Percentiles rank a stretch among this genome's conserved stretches.
Evolutionary conservation across 2,797 vertebrate genomes (phyloP).

Genomic region (Acropternis orthonyx): DNA sequence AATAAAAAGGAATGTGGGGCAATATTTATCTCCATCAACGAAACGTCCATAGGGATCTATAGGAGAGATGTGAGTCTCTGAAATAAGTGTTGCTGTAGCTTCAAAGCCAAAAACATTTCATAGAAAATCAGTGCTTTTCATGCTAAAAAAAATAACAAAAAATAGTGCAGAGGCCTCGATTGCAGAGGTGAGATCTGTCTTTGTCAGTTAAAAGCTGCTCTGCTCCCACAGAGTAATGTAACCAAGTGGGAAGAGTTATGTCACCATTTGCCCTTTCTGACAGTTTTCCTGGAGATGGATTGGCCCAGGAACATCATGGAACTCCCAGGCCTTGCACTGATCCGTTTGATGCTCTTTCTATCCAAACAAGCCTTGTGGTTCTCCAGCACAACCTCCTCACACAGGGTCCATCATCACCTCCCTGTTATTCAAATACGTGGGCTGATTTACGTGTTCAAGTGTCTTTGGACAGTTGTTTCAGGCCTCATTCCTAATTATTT

Average conservation of each 20-base stretch:
- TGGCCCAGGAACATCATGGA: background rate
- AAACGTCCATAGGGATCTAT: background rate
- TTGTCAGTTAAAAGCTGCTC: background rate
- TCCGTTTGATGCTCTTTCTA: background rate
- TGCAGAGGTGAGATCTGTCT: background rate
- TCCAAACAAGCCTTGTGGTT: background rate
- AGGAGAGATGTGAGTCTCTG: background rate
- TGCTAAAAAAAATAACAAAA: background rate
- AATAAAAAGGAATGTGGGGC: background rate
- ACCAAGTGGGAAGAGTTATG: background rate
- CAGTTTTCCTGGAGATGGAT: background rate
- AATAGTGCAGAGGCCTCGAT: background rate
- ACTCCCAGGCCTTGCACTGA: background rate
- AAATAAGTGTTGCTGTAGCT: background rate
- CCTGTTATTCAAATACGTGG: background rate
- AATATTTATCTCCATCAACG: background rate
- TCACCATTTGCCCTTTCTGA: background rate
- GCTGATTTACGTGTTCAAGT: slow-evolving; percentile 34
- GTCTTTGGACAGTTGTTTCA: slow-evolving; percentile 54
- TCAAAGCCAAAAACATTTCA: background rate
- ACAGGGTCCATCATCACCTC: slow-evolving; percentile 7
- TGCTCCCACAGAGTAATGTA: background rate
- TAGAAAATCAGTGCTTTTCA: background rate
- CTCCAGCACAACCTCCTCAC: background rate
- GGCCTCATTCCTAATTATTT: slow-evolving; percentile 37